Evolutionary conservation across 2,113 vertebrate species (phyloP).

Genomic region (Heteronetta atricapilla): DNA sequence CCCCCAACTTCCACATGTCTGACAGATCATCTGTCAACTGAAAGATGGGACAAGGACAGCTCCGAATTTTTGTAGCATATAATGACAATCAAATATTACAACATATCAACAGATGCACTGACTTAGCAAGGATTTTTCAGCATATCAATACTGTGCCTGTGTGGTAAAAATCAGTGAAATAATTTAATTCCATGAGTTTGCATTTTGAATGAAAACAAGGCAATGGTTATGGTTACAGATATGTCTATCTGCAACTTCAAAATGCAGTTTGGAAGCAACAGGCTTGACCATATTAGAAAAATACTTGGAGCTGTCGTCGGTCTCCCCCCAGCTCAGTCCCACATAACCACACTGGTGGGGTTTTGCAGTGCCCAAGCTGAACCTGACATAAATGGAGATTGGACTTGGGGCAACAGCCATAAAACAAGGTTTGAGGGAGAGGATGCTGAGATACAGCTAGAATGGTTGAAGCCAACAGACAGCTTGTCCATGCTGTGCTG

Average conservation of each 20-base stretch:
- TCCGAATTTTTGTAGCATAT: slow-evolving; percentile 9
- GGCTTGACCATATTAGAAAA: background rate
- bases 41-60: background rate
- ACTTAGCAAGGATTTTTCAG: background rate
- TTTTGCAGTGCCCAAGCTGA: slow-evolving; percentile 4
- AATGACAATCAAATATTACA: background rate
- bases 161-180: background rate
- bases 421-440: slow-evolving; percentile 48
- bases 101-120: background rate
- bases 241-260: background rate
- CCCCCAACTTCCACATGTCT: background rate
- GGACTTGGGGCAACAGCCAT: slow-evolving; percentile 14
- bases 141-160: background rate
- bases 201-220: background rate
- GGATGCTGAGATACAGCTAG: slow-evolving; percentile 30
- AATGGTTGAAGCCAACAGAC: slow-evolving; percentile 11
- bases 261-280: background rate
- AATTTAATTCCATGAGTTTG: background rate
- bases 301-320: background rate
- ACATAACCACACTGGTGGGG: slow-evolving; percentile 2
- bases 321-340: background rate
- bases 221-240: background rate
- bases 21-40: background rate
- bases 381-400: slow-evolving; percentile 50
- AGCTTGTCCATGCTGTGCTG: background rate